Evolutionary conservation across 1,140 invertebrate genomes (phyloP), one percentile per base, ranked within the genome.

Genomic region (Pollicipes pollicipes): DNA sequence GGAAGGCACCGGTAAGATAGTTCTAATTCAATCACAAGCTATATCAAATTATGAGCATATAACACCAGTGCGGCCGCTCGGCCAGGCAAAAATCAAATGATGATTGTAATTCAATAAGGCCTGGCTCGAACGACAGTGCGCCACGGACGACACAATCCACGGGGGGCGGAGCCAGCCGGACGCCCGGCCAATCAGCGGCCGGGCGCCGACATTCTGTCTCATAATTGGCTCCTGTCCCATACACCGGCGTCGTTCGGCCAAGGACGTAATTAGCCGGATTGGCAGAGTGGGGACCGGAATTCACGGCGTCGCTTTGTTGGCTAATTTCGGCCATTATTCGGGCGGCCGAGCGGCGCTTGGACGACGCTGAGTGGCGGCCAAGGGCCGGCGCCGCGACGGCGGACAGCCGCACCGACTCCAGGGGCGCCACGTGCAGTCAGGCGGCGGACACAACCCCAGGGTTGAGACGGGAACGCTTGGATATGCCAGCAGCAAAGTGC

Each of bases 61-160:
- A 58, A 58, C n/a, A 66, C 64, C 27, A 27, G 64, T 66, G 27
- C 27, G 28, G n/a, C 64, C n/a, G 64, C 64, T 29, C 27, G 27
- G 64, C 64, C 64, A 21, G n/a, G 64, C 64, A 66, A 66, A 66
- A 66, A 66, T 66, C 64, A 66, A 66, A 66, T 66, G 64, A 66
- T 66, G 27, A 29, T 29, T 27, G 64, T 66, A 66, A 66, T 66
- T 66, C 64, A 66, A 66, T 66, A 66, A 66, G 64, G n/a, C 64
- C 64, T n/a, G 8, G 64, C 64, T 58, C 8, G 45, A 58, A 58
- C 45, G 45, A 58, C 45, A 58, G 45, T 21, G 45, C 13, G 45
- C 45, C 13, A 21, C 45, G 45, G 45, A 58, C 13, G 45, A 58
- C 45, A 58, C 45, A 58, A 58, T 58, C 45, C 45, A 58, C 17